Base-by-base conservation (phyloP, 2,113 vertebrate genomes). In the Solea senegalensis region DNA sequence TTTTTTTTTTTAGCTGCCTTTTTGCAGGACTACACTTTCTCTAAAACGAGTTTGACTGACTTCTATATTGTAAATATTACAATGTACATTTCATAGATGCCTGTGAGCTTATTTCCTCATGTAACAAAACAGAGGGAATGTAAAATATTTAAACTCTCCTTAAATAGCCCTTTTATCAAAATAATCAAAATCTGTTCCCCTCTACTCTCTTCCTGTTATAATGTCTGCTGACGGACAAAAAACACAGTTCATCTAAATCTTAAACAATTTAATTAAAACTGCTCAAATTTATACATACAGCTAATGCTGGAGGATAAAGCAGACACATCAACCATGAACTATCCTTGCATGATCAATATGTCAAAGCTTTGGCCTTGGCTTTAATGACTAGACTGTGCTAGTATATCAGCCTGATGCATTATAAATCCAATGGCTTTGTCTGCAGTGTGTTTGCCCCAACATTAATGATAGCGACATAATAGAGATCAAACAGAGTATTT, bases 371-470 rank as follows among this genome's bases (percentile, higher is more conserved):
- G 74, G 86, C 76, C 74, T 82, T 76, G 84, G 63, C 54, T 76
- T 76, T 84, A 84, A 78, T 76, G 76, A 86, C 86, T 71, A 43
- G 34, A 45, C 72, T 58, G 65, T 76, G 59, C 56, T 52, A 74
- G 68, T 76, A 13, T 81, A 86, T 88, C 83, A 81, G 75, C 58
- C 51, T 65, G 72, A 83, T 86, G 73, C 71, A 87, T 83, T 86
- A 83, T 76, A 81, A 86, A 86, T 81, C 78, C 85, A 86, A 83
- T 82, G 70, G 40, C 45, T 72, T 77, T 74, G 66, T 70, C 59
- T 14, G 6, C 8, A 53, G 66, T 65, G 55, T 72, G 58, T 76
- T 82, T 74, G 52, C 54, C 11, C 28, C 55, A 48, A 58, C 62
- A 80, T 83, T 74, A 78, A 80, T 69, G 64, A 85, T 60, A 56